Base-by-base conservation (phyloP, 2,888 invertebrate species). In the Tachystola acroxantha region DNA sequence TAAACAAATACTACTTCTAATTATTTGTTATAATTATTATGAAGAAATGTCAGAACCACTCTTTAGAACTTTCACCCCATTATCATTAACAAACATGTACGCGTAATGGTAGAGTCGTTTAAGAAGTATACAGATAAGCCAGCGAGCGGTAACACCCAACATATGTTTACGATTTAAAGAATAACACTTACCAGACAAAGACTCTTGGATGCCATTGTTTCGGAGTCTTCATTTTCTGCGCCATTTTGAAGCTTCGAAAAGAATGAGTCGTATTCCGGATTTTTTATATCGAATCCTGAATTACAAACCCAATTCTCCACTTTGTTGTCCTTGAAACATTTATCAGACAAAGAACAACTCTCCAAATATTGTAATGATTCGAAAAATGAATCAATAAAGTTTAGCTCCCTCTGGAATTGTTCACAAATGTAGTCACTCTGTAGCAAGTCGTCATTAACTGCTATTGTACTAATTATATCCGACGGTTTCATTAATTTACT, bases 191-290 rank as follows among this genome's bases (percentile, higher is more conserved):
- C 85, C 79, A 84, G 68, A 76, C 80, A 84, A 75, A 86, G 81
- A 72, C 80, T 84, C 70, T 82, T 80, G 42, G 86, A 79, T 40
- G 81, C 79, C 72, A 80, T 84, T 80, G 84, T 84, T 72, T 82
- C 74, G 13, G 62, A 57, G 52, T 79, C 73, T 37, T 74, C 73
- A 50, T 63, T 57, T 58, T 59, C 64, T 37, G 63, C 51, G 50
- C 64, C 73, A 65, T 75, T 71, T 59, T 79, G 78, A 34, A 79
- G 65, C 45, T 73, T 78, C 13, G 79, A 63, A 43, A 81, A 53
- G 50, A 79, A 69, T 36, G 64, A 64, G 32, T 70, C 59, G 37
- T 78, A 80, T 34, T 76, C 75, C 1, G 66, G 58, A 50, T 57
- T 66, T 37, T 68, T 74, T 3, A 54, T 50, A 33, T 71, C 62